A percentile compares a stretch with the other conserved stretches of the same genome.
Conservation (phyloP, 2,888 invertebrate genomes). For the Himalopsyche tibetana region DNA sequence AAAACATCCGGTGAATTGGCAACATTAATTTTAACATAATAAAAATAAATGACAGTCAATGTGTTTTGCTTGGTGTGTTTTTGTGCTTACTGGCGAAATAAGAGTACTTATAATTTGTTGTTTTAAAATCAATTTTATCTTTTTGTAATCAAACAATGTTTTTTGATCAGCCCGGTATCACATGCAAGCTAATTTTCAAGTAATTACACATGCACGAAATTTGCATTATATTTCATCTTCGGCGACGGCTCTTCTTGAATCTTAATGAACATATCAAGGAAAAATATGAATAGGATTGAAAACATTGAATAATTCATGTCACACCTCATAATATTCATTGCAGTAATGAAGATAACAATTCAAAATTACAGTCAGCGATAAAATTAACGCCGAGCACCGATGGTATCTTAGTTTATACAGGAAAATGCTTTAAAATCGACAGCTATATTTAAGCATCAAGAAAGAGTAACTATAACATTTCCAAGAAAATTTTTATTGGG, state of each 20-base stretch:
- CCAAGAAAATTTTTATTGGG: too few species aligned
- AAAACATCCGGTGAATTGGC: too few species aligned
- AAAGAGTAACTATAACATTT: neutral
- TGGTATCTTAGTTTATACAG: neutral
- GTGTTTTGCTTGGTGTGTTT: too few species aligned
- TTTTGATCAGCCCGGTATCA: neutral
- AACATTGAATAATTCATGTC: slow-evolving; percentile 17
- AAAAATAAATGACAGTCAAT: too few species aligned
- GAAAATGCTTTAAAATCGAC: neutral
- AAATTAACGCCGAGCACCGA: neutral
- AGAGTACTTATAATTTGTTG: neutral
- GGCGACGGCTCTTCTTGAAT: neutral
- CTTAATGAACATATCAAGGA: neutral
- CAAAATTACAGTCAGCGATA: neutral
- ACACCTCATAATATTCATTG: neutral
- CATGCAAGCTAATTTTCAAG: neutral
- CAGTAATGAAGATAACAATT: neutral
- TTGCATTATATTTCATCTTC: slow-evolving; percentile 28
- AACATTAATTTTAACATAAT: too few species aligned
- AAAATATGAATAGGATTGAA: neutral
- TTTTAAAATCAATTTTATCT: neutral
- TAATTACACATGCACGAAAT: neutral
- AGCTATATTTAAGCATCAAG: neutral
- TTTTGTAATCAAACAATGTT: neutral
- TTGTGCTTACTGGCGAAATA: too few species aligned